Evolutionary conservation across 2,797 vertebrate genomes (phyloP), one percentile per base, ranked within the genome.

Genomic region (Sebastes paucispinis): DNA sequence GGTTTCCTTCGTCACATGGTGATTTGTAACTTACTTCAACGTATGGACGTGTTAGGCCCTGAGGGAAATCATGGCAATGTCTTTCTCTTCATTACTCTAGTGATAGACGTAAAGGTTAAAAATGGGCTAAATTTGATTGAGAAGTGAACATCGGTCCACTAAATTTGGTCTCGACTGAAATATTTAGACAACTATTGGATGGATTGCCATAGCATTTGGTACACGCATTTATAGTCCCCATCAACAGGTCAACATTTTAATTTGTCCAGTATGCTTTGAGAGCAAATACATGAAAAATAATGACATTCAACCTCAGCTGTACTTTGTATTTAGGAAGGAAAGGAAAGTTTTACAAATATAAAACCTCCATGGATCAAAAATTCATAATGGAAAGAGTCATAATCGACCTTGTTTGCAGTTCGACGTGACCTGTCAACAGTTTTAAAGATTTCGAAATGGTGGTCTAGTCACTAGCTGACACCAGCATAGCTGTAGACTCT

Each of bases 51-150:
- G 32, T 75, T 22, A 27, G 59, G 36, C 64, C 83, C 70, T 64
- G 9, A 13, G 85, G 84, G 78, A 86, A 89, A 90, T 85, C 66
- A 78, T 18, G 5, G 13, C 29, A 11, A 22, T 24, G 31, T 36
- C 22, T 79, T 52, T 64, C 55, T 65, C 66, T 67, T 58, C 14
- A 20, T 12, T 47, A 24, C 24, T 75, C n/a, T 24, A n/a, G 52
- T 34, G 62, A 65, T 12, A 5, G 12, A 52, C 2, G 2, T 8
- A 24, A 22, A 14, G 20, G 6, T 57, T 62, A 72, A 3, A 78
- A 13, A 24, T 22, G 10, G 7, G n/a, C 50, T 29, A 52, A 34
- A 18, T 39, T 25, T 43, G n/a, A 6, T 52, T 52, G 5, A 14
- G 59, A 54, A 55, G 14, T 39, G 4, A 55, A 34, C 6, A 6